These are phyloP conservation scores for Hippocampus comes DNA, from an alignment of 2,113 vertebrate genomes.

Conservation along the genomic window DNA sequence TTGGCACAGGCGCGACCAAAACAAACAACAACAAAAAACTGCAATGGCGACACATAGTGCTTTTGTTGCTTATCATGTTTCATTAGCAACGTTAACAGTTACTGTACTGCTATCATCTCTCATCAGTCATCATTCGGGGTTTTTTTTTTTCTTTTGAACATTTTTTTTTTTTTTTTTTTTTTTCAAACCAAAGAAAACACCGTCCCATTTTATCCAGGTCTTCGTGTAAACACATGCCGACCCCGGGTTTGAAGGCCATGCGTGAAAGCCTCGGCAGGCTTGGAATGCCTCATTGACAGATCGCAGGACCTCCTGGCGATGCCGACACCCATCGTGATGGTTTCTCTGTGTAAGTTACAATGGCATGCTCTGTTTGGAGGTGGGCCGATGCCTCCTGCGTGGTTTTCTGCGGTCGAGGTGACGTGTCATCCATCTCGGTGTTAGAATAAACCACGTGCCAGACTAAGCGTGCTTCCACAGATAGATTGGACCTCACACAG, in stretches of 20 bases:
- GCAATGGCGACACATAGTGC: not conserved
- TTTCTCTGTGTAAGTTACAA: not conserved
- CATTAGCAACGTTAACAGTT: too few species aligned
- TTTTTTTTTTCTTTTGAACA: not conserved
- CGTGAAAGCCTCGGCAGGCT: not conserved
- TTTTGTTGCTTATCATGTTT: not conserved
- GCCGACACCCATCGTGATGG: not conserved
- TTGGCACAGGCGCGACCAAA: not conserved
- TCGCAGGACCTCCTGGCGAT: not conserved
- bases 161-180: not conserved
- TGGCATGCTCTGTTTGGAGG: not conserved
- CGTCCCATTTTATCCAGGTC: not conserved
- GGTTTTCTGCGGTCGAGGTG: constrained; percentile 3
- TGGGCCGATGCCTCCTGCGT: not conserved
- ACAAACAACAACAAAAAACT: not conserved
- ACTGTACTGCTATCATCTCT: too few species aligned
- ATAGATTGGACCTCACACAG: constrained; percentile 6
- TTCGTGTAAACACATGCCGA: not conserved
- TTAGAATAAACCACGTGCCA: constrained; percentile 3
- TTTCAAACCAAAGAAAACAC: not conserved
- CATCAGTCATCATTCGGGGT: too few species aligned
- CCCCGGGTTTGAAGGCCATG: constrained; percentile 1
- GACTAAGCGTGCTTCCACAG: not conserved
- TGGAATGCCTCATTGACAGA: constrained; percentile 5
- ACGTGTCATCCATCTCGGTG: not conserved